Evolutionary conservation across 2,797 vertebrate species (phyloP).

Genomic region (Iguana delicatissima): DNA sequence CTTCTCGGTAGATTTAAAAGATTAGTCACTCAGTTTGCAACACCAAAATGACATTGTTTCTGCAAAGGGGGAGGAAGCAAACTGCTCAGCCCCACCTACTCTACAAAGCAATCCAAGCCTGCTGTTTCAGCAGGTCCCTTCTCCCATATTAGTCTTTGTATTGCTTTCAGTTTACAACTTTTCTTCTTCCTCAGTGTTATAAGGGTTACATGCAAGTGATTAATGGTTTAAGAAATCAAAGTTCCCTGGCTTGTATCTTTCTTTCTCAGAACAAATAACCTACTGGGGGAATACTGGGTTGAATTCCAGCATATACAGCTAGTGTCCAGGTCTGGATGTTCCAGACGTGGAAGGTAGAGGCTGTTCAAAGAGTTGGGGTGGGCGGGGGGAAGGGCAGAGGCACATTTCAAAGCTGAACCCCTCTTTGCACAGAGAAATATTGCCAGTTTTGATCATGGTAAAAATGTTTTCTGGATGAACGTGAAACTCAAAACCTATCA

Average conservation of each 20-base stretch:
- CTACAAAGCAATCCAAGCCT: neutral
- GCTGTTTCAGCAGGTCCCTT: neutral
- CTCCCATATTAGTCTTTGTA: neutral
- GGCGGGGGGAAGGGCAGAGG: neutral
- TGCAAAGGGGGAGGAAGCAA: constrained; percentile 5
- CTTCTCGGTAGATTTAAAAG: constrained; percentile 36
- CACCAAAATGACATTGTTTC: constrained; percentile 9
- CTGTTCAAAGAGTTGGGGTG: neutral
- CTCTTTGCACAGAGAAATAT: constrained; percentile 7
- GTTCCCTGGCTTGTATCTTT: neutral
- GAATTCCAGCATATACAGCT: constrained; percentile 35
- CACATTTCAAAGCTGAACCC: neutral
- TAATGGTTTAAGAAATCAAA: constrained; percentile 15
- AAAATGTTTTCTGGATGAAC: neutral
- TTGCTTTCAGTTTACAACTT: neutral
- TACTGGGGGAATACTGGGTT: constrained; percentile 21
- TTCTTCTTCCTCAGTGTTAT: too few relatives aligned
- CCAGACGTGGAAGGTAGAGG: constrained; percentile 1
- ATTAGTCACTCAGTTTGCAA: neutral
- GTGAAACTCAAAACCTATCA: constrained; percentile 16
- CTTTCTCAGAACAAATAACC: constrained; percentile 6
- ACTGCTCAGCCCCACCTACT: neutral
- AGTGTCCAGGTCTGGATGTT: constrained; percentile 41
- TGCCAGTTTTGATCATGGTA: constrained; percentile 32
- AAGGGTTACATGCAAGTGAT: neutral